These are phyloP conservation scores for Misgurnus anguillicaudatus DNA, from an alignment of 2,113 vertebrate species.

Conservation along the genomic window DNA sequence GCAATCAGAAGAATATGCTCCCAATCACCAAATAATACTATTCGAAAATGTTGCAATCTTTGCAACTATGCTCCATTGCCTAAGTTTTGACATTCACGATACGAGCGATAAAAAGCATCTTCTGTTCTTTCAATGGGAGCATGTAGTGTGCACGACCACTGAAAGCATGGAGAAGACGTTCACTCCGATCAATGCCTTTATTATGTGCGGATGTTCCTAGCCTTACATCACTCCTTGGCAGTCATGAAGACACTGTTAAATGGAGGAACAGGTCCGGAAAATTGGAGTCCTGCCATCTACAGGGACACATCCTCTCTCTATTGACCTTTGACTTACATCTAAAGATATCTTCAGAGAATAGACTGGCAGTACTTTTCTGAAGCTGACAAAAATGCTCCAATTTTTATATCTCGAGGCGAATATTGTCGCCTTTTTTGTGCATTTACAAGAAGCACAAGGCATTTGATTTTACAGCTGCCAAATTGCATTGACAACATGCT, in stretches of 20 bases:
- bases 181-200: constrained; percentile 71
- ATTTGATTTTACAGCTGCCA: constrained; percentile 11
- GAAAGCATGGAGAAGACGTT: constrained; percentile 13
- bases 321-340: constrained; percentile 35
- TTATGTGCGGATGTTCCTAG: constrained; percentile 73
- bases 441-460: no score
- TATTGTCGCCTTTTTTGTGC: no score
- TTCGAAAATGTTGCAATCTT: no score
- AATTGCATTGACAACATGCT: not conserved
- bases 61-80: not conserved
- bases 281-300: constrained; percentile 35
- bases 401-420: not conserved
- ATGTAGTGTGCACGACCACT: constrained; percentile 30
- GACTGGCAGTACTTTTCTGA: not conserved
- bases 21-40: no score
- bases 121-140: not conserved
- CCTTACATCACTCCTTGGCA: constrained; percentile 66
- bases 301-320: constrained; percentile 35
- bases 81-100: constrained; percentile 19
- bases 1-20: no score
- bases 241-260: constrained; percentile 34
- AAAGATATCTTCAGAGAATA: constrained; percentile 5
- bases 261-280: constrained; percentile 31
- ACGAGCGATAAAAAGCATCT: not conserved
- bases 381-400: not conserved